These are phyloP conservation scores for human (Homo sapiens) DNA, from an alignment of 2,113 vertebrate species.

Conservation along the genomic window GRCh38 chr7:50406001-50406500, in stretches of 20 bases:
- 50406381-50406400: not conserved
- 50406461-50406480: not conserved
- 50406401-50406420: not conserved
- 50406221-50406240: not conserved
- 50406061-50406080: too few species aligned
- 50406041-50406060: not conserved
- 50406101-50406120: not conserved
- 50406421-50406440: not conserved
- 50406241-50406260: not conserved
- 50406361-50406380: not conserved
- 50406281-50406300: not conserved
- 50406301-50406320: not conserved
- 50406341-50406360: not conserved
- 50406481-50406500: not conserved
- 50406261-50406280: not conserved
- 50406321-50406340: not conserved
- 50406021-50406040: not conserved
- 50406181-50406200: not conserved
- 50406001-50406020: not conserved
- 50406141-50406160: not conserved
- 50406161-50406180: not conserved
- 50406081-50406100: not conserved
- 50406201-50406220: not conserved
- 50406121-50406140: fast-evolving
- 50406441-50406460: not conserved